phyloP scores from a whole-genome alignment of 1,140 invertebrate species.

The Drosophila simulans region DNA sequence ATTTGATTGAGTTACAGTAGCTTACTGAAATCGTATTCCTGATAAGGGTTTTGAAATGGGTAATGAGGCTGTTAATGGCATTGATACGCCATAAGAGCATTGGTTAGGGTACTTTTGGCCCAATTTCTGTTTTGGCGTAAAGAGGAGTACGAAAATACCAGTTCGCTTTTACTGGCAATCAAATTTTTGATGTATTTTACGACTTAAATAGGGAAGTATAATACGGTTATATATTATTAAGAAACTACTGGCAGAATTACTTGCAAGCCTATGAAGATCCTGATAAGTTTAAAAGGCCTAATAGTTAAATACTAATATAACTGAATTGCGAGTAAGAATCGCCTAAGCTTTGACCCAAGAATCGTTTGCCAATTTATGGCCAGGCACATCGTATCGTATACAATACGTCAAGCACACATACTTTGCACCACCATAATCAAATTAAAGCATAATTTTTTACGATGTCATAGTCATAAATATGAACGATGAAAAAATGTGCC shows the following conservation, averaged over 20 bases:
- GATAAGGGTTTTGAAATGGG: conserved; percentile 28
- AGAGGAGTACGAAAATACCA: neutral
- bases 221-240: too few relatives aligned
- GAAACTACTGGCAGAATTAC: too few relatives aligned
- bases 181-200: too few relatives aligned
- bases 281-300: conserved; percentile 40
- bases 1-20: conserved; percentile 51
- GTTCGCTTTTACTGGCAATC: too few relatives aligned
- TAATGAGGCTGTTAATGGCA: conserved; percentile 30
- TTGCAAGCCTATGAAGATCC: conserved; percentile 6
- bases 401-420: conserved; percentile 25
- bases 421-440: conserved; percentile 70
- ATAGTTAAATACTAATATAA: conserved; percentile 26
- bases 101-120: conserved; percentile 1
- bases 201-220: too few relatives aligned
- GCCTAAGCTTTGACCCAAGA: conserved; percentile 53
- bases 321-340: conserved; percentile 24
- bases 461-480: conserved; percentile 81
- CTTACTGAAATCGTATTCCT: conserved; percentile 27
- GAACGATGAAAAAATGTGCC: conserved; percentile 71
- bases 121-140: neutral
- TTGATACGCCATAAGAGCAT: conserved; percentile 8
- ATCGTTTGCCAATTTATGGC: conserved; percentile 65
- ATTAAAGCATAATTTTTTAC: conserved; percentile 83
- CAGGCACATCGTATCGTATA: conserved; percentile 57